A percentile compares a stretch with the other conserved stretches of the same genome.
These are phyloP conservation scores for Ostrea denselamellosa DNA, from an alignment of 1,140 invertebrate species.

Conservation along the genomic window DNA sequence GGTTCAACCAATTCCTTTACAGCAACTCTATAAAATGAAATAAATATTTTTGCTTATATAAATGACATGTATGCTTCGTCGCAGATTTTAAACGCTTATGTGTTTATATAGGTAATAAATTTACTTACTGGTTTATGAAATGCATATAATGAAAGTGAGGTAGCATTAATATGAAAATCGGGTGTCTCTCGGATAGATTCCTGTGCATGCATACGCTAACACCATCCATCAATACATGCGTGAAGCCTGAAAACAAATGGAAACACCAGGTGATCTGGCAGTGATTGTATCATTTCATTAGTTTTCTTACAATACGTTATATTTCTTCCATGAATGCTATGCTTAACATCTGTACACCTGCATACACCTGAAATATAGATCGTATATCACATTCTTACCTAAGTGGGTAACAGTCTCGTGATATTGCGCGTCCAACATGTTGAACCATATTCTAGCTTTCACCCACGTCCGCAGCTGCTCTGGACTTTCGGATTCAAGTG, in stretches of 20 bases:
- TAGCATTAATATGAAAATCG: constrained; percentile 80
- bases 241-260: constrained; percentile 65
- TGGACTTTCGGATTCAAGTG: not conserved
- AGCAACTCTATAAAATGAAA: not conserved
- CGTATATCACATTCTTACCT: constrained; percentile 51
- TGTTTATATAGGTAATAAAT: no score
- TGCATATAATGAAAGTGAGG: constrained; percentile 80
- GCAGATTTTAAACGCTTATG: no score
- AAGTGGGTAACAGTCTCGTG: constrained; percentile 78
- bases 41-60: not conserved
- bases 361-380: no score
- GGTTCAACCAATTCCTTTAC: not conserved
- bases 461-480: constrained; percentile 70
- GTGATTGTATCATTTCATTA: no score
- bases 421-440: constrained; percentile 78
- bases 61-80: no score
- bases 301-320: no score
- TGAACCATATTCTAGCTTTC: constrained; percentile 80
- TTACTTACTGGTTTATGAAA: not conserved
- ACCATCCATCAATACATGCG: constrained; percentile 79
- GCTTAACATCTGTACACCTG: no score
- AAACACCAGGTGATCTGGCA: no score
- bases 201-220: constrained; percentile 77
- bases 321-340: no score
- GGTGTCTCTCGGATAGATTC: constrained; percentile 80